Evolutionary conservation across 2,113 vertebrate species (phyloP), one percentile per base, ranked within the genome.

Genomic region (Aleadryas rufinucha): DNA sequence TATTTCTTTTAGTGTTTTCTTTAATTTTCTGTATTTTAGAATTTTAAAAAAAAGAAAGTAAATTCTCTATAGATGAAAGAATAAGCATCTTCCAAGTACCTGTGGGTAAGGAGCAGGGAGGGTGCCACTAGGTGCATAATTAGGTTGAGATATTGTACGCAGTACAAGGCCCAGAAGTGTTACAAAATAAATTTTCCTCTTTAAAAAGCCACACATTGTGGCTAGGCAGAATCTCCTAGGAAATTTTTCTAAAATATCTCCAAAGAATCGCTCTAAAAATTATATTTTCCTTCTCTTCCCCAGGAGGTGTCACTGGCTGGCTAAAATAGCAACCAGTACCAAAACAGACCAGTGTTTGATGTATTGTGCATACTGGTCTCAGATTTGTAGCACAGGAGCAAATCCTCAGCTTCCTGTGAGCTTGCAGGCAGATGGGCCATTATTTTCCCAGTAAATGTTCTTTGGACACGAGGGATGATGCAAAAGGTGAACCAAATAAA

Each of bases 271-370:
- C 31, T 74, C 19, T 92, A 70, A 77, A 92, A 89, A 39, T 57
- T 9, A 0, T 17, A 17, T 74, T 92, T 91, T 91, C 33, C 70
- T 90, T 92, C 82, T 87, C n/a, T 90, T 90, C 52, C 87, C 93
- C 88, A 90, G 90, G 88, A 96, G 95, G 44, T 96, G 85, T 94
- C 90, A 94, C 87, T 89, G 87, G 76, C 88, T 95, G 83, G 79
- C 83, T 92, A 9, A 84, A 92, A 60, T 17, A 95, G 26, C 9
- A 6, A 21, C 30, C 50, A 64, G n/a, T 68, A 35, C 52, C 50
- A 49, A 33, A 42, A 5, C 22, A 61, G 56, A 10, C 5, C 0
- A 7, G 39, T 65, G 10, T 33, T 54, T 60, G 41, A 31, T 72
- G 41, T 61, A 47, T 39, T 83, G 4, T 52, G 27, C 9, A 0